Evolutionary conservation across 2,797 vertebrate genomes (phyloP).

Genomic region (Phrynocephalus forsythii): DNA sequence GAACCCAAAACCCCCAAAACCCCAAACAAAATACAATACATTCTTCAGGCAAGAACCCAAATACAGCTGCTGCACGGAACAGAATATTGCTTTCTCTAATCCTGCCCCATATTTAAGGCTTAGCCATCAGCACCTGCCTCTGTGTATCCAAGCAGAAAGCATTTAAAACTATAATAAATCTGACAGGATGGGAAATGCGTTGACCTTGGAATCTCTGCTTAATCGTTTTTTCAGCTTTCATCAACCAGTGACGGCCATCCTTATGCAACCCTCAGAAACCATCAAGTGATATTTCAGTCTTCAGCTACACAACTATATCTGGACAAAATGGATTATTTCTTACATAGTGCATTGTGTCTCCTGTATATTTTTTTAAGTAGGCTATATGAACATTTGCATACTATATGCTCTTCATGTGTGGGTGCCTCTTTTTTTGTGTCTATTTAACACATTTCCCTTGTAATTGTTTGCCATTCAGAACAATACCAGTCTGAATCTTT

Average conservation of each 20-base stretch:
- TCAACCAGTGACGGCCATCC: conserved; percentile 61
- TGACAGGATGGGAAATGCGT: conserved; percentile 55
- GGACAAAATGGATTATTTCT: conserved; percentile 44
- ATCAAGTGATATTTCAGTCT: conserved; percentile 62
- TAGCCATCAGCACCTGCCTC: conserved; percentile 38
- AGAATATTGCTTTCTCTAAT: conserved; percentile 51
- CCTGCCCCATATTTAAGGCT: conserved; percentile 53
- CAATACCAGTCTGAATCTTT: not conserved
- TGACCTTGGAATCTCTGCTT: conserved; percentile 69
- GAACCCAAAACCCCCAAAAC: too few relatives aligned
- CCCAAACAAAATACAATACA: not conserved
- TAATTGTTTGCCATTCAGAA: not conserved
- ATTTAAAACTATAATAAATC: conserved; percentile 61
- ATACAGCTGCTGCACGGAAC: conserved; percentile 25
- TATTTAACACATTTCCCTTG: not conserved
- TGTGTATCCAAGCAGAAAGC: conserved; percentile 55
- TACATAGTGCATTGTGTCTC: conserved; percentile 8
- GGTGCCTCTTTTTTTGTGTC: not conserved
- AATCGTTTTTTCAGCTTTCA: conserved; percentile 67
- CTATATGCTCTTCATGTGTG: not conserved
- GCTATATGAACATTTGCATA: not conserved
- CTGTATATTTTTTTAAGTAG: conserved; percentile 10
- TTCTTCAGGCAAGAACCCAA: conserved; percentile 25
- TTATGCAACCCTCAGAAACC: conserved; percentile 63
- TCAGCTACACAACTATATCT: conserved; percentile 47